Percentiles rank a stretch among this genome's conserved stretches.
These are phyloP conservation scores for Sebastiscus tertius DNA, from an alignment of 2,797 vertebrate species.

Conservation along the genomic window DNA sequence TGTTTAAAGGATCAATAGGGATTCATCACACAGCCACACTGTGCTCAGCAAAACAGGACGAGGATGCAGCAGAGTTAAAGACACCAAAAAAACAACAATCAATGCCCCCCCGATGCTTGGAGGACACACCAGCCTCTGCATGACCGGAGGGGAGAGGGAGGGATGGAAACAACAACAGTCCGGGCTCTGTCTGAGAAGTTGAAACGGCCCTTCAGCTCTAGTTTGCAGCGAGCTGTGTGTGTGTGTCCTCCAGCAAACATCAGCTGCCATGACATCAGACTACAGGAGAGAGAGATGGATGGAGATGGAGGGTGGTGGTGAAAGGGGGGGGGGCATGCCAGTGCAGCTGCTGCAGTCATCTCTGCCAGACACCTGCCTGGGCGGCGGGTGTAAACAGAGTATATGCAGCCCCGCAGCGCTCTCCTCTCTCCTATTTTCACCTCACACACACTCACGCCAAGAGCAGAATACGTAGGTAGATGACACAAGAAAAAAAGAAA, in stretches of 20 bases:
- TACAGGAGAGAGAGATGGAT: slow-evolving; percentile 34
- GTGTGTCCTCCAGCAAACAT: slow-evolving; percentile 62
- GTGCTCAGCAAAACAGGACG: slow-evolving; percentile 56
- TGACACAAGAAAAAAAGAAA: slow-evolving; percentile 2
- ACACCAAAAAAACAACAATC: slow-evolving; percentile 25
- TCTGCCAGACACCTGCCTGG: slow-evolving; percentile 63
- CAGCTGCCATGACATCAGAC: slow-evolving; percentile 76
- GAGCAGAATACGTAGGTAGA: not conserved
- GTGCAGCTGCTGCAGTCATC: slow-evolving; percentile 73
- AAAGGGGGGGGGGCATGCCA: slow-evolving; percentile 27
- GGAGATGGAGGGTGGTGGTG: not conserved
- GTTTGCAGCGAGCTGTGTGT: slow-evolving; percentile 41
- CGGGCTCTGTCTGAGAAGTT: slow-evolving; percentile 60
- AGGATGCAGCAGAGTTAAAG: slow-evolving; percentile 18
- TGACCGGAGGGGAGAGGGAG: not conserved
- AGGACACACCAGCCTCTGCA: slow-evolving; percentile 32
- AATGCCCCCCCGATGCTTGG: not conserved
- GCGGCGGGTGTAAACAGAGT: slow-evolving; percentile 39
- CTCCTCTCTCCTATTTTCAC: not conserved
- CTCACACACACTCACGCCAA: slow-evolving; percentile 4
- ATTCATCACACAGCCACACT: slow-evolving; percentile 56
- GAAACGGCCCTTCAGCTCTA: slow-evolving; percentile 39
- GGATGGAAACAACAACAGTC: slow-evolving; percentile 21
- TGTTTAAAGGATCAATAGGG: slow-evolving; percentile 68
- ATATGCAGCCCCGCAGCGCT: not conserved